Percentiles rank a stretch among this genome's conserved stretches.
Conservation (phyloP, 2,888 invertebrate genomes). For the Apodemia zela region DNA sequence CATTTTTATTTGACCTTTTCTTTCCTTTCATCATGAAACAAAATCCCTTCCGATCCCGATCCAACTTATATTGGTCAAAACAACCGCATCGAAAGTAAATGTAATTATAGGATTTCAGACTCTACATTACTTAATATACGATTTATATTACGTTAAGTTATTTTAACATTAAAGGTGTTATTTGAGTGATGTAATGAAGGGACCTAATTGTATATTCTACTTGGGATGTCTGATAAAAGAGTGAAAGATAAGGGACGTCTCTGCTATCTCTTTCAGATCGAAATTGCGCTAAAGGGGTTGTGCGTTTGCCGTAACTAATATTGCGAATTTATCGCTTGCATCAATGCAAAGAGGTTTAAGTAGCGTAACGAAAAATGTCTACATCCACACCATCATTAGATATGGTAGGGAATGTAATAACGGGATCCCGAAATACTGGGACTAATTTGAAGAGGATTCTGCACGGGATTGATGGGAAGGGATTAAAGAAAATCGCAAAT, state of each 20-base stretch:
- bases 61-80: constrained; percentile 43
- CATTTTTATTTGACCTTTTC: constrained; percentile 41
- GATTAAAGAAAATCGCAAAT: too few relatives aligned
- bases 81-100: constrained; percentile 43
- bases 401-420: too few relatives aligned
- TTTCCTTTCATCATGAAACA: constrained; percentile 67
- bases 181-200: constrained; percentile 77
- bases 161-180: constrained; percentile 65
- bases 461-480: too few relatives aligned
- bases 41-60: constrained; percentile 40
- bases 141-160: constrained; percentile 30
- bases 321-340: neutral
- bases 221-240: constrained; percentile 65
- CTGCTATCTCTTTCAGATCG: constrained; percentile 44
- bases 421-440: too few relatives aligned
- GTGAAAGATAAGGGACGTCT: constrained; percentile 44
- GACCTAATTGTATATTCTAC: constrained; percentile 75
- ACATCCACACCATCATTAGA: too few relatives aligned
- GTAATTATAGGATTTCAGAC: constrained; percentile 29
- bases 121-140: constrained; percentile 28
- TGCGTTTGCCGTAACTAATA: constrained; percentile 11
- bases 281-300: constrained; percentile 26
- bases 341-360: neutral
- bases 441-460: too few relatives aligned
- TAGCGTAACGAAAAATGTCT: too few relatives aligned